These are phyloP conservation scores for Palythoa caribaeorum DNA, from an alignment of 92 coral and sea anemone genomes.

Conservation along the genomic window DNA sequence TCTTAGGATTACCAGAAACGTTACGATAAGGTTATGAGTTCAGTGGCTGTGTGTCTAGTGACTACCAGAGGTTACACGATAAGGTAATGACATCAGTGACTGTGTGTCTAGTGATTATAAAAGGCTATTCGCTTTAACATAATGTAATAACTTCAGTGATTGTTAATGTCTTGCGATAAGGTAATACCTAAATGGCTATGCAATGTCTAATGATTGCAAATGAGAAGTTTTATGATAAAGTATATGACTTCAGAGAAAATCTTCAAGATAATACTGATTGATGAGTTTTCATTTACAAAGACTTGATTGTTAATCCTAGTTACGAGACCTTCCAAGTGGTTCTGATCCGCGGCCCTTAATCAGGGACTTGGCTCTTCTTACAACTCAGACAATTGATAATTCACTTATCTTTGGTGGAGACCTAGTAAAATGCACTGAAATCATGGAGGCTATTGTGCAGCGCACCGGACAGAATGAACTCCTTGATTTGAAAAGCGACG, in stretches of 20 bases:
- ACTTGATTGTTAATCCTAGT: slow-evolving; percentile 40
- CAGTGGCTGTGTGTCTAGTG: slow-evolving; percentile 87
- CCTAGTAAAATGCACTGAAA: slow-evolving; percentile 86
- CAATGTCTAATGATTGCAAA: slow-evolving; percentile 64
- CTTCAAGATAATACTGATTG: background rate
- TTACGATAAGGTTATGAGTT: slow-evolving; percentile 48
- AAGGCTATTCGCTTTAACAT: slow-evolving; percentile 53
- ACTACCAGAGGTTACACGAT: slow-evolving; percentile 73
- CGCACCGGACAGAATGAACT: slow-evolving; percentile 89
- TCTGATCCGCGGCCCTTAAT: slow-evolving; percentile 90
- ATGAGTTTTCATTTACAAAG: background rate
- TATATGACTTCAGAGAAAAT: slow-evolving; percentile 1
- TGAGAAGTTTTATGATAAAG: slow-evolving; percentile 77
- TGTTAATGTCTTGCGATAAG: slow-evolving; percentile 85
- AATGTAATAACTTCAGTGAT: slow-evolving; percentile 69
- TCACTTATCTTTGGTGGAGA: slow-evolving; percentile 99
- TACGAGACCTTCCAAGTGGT: slow-evolving; percentile 71
- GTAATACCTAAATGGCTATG: slow-evolving; percentile 36
- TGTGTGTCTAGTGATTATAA: too few relatives aligned
- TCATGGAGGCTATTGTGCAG: slow-evolving; percentile 93
- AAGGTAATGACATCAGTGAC: slow-evolving; percentile 59
- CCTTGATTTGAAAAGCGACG: slow-evolving; percentile 77
- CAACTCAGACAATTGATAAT: slow-evolving; percentile 96
- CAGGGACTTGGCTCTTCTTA: slow-evolving; percentile 86
- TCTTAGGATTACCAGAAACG: too few relatives aligned